Evolutionary conservation across 1,140 invertebrate genomes (phyloP).

Genomic region (Dysdera silvatica): DNA sequence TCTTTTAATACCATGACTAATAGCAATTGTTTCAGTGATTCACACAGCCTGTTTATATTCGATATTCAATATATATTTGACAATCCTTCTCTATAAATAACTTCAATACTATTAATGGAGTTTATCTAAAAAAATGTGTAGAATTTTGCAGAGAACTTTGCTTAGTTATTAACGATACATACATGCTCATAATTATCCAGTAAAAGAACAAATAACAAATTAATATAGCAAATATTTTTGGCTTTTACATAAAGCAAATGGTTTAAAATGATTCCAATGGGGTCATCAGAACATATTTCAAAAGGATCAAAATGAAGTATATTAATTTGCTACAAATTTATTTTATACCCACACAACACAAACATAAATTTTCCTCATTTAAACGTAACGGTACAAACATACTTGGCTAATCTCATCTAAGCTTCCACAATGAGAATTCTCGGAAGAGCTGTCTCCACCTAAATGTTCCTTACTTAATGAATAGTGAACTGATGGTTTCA

Average conservation of each 20-base stretch:
- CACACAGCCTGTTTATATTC: too few relatives aligned
- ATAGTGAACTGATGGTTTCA: not conserved
- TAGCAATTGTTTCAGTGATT: too few relatives aligned
- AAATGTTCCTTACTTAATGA: slow-evolving; percentile 12
- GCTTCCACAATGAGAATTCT: slow-evolving; percentile 5
- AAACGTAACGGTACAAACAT: not conserved
- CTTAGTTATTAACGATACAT: too few relatives aligned
- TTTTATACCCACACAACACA: not conserved
- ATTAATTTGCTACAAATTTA: not conserved
- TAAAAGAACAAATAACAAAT: too few relatives aligned
- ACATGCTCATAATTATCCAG: too few relatives aligned
- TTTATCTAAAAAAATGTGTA: too few relatives aligned
- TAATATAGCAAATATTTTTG: not conserved
- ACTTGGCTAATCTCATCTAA: slow-evolving; percentile 5
- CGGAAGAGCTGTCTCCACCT: slow-evolving; percentile 16
- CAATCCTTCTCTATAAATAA: too few relatives aligned
- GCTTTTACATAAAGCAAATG: not conserved
- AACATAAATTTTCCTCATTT: too few relatives aligned
- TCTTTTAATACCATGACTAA: too few relatives aligned
- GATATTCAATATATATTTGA: too few relatives aligned
- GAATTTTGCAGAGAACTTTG: too few relatives aligned
- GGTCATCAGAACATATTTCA: not conserved
- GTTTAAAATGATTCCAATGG: not conserved
- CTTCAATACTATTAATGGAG: too few relatives aligned
- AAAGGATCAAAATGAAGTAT: not conserved